Conservation (phyloP, 2,888 invertebrate species). For the Lomographa bimaculata region DNA sequence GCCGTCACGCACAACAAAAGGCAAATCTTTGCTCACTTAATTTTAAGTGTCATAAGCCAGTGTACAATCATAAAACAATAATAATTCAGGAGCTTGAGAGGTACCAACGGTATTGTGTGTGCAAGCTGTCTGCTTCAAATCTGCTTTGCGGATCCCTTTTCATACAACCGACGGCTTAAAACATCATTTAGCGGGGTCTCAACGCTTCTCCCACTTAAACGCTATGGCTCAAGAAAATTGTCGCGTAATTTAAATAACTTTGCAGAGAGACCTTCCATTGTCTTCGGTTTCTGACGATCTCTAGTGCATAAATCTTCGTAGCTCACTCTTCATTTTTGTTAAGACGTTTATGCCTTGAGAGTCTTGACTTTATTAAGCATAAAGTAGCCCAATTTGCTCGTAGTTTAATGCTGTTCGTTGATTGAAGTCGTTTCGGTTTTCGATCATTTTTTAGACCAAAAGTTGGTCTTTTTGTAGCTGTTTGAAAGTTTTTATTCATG, state of each 20-base stretch:
- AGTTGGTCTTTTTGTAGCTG: not conserved
- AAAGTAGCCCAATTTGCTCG: conserved; percentile 9
- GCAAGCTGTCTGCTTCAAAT: conserved; percentile 61
- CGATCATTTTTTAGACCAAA: not conserved
- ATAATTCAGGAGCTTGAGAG: conserved; percentile 56
- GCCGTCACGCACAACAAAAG: conserved; percentile 46
- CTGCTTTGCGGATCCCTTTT: conserved; percentile 74
- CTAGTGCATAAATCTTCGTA: conserved; percentile 63
- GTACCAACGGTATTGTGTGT: conserved; percentile 66
- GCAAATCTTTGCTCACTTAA: conserved; percentile 56
- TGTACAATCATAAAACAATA: conserved; percentile 70
- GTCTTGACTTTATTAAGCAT: conserved; percentile 7
- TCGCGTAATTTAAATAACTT: conserved; percentile 80
- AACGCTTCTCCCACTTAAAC: conserved; percentile 69
- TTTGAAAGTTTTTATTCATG: no score
- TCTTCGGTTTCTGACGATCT: conserved; percentile 57
- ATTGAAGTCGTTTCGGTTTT: conserved; percentile 8
- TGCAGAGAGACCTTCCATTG: conserved; percentile 60
- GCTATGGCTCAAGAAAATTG: conserved; percentile 73
- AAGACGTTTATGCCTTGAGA: conserved; percentile 3
- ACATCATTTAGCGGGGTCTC: conserved; percentile 73
- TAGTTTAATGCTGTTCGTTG: conserved; percentile 5
- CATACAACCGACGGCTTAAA: conserved; percentile 71
- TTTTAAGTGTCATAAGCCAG: conserved; percentile 65
- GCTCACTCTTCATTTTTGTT: conserved; percentile 15